Evolutionary conservation across 1,140 invertebrate species (phyloP).

Genomic region (Saccostrea cuccullata): DNA sequence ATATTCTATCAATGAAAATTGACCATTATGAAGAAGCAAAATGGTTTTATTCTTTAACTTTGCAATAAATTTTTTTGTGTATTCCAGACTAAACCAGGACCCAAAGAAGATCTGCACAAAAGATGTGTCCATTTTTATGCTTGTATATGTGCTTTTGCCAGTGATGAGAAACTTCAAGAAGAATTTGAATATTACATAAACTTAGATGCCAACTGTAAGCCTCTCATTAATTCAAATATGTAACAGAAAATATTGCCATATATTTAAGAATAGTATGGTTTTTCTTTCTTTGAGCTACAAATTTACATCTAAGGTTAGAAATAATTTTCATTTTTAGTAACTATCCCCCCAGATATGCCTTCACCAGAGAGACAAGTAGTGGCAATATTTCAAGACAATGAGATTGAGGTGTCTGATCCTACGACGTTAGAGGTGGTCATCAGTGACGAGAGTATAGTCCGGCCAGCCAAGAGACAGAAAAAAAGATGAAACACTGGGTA

Average conservation of each 20-base stretch:
- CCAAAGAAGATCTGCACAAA: constrained; percentile 73
- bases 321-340: background rate
- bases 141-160: constrained; percentile 89
- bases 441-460: constrained; percentile 67
- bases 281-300: too few relatives aligned
- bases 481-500: constrained; percentile 71
- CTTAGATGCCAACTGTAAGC: constrained; percentile 76
- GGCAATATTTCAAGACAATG: constrained; percentile 67
- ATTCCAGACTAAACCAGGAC: constrained; percentile 65
- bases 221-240: background rate
- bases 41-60: too few relatives aligned
- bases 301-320: too few relatives aligned
- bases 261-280: too few relatives aligned
- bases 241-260: background rate
- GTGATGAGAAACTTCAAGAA: constrained; percentile 83
- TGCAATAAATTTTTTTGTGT: background rate
- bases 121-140: constrained; percentile 84
- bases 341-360: background rate
- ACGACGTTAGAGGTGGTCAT: constrained; percentile 70
- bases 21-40: too few relatives aligned
- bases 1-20: too few relatives aligned
- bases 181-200: constrained; percentile 87
- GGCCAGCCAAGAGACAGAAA: constrained; percentile 67
- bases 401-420: constrained; percentile 52
- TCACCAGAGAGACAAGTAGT: constrained; percentile 69